Base-by-base conservation (phyloP, 2,888 invertebrate species). In the Eristalinus aeneus region DNA sequence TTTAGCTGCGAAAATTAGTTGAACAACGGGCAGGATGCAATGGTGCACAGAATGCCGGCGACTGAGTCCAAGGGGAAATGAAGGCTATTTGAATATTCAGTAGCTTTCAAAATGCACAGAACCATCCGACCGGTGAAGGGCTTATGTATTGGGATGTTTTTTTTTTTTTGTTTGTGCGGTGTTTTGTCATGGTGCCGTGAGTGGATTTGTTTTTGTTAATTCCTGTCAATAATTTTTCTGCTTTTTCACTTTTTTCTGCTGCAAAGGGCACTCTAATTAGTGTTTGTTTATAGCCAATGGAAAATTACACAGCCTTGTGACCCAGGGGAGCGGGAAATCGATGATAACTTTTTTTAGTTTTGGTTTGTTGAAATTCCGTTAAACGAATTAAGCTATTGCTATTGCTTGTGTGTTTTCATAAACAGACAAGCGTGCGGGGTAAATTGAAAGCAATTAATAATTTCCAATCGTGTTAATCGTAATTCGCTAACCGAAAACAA, bases 51-150 rank as follows among this genome's bases (percentile, higher is more conserved):
- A 6, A n/a, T 11, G 20, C 56, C 22, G 23, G 23, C 22, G 34
- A 27, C n/a, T 8, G 34, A 9, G 9, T 54, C 56, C 36, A 8
- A 8, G 16, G 69, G 12, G 31, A 20, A 46, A 58, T 16, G 23
- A 67, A n/a, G n/a, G 46, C 53, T 69, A 46, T 69, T 81, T 53
- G 75, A 71, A 71, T 81, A 81, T 81, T 71, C 53, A 81, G 65
- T 11, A 81, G 16, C 46, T 46, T 46, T 46, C 16, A 46, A 46
- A 46, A 46, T 46, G 46, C 46, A 46, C 9, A 16, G 46, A 46
- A 6, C 16, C 46, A 46, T 16, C 46, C 5, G 5, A 1, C 27
- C 46, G 8, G 16, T 46, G 16, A 46, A 46, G 46, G 46, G 46
- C 46, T 46, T 46, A 16, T 46, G 46, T 27, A 5, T 27, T 5